These are phyloP conservation scores for Pyrrhosoma nymphula DNA, from an alignment of 2,888 invertebrate species.

Conservation along the genomic window DNA sequence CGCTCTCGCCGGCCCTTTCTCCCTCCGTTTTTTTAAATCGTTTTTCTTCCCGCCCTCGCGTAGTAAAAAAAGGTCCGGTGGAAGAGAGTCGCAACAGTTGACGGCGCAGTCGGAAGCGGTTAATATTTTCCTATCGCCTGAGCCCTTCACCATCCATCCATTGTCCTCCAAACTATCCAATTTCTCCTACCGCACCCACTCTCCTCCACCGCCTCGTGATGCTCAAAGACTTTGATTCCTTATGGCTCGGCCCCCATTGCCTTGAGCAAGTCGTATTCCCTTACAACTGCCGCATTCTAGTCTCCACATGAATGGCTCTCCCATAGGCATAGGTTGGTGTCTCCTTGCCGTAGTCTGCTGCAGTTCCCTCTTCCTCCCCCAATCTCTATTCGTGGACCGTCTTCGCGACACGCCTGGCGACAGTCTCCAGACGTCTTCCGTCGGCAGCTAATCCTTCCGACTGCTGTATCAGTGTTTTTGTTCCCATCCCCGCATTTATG, in stretches of 20 bases:
- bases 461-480: too few species aligned
- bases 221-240: too few species aligned
- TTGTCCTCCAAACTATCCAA: constrained; percentile 18
- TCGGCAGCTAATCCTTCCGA: too few species aligned
- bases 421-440: not conserved
- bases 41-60: not conserved
- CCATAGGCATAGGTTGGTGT: not conserved
- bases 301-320: constrained; percentile 15
- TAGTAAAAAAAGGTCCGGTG: not conserved
- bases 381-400: not conserved
- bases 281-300: not conserved
- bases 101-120: constrained; percentile 4
- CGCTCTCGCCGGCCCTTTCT: not conserved
- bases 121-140: constrained; percentile 1
- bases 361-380: not conserved
- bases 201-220: too few species aligned
- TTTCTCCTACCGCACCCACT: not conserved
- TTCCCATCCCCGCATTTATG: too few species aligned
- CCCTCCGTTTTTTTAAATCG: not conserved
- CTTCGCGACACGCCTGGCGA: not conserved
- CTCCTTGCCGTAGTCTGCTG: not conserved
- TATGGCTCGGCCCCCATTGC: not conserved
- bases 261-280: not conserved
- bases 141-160: not conserved
- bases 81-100: constrained; percentile 18